phyloP scores from a whole-genome alignment of 64 coral and sea anemone genomes.

The Montipora foliosa region DNA sequence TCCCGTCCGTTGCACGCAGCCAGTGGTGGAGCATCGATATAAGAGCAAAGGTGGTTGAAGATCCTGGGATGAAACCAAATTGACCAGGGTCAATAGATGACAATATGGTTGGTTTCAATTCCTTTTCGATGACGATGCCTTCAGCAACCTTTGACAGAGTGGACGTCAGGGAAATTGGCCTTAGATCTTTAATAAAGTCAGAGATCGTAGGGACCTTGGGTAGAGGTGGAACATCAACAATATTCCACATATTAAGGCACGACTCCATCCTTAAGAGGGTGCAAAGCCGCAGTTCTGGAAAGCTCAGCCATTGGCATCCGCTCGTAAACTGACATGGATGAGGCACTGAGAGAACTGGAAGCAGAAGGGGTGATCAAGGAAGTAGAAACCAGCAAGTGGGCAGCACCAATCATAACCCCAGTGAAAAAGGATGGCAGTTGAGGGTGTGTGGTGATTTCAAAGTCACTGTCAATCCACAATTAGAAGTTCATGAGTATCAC shows the following conservation, averaged over 20 bases:
- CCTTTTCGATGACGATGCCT: no score
- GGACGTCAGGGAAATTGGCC: no score
- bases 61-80: no score
- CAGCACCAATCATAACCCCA: background rate
- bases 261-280: background rate
- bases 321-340: constrained; percentile 19
- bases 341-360: background rate
- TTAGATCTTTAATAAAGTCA: no score
- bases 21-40: no score
- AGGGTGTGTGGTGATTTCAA: constrained; percentile 47
- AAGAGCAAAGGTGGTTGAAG: no score
- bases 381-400: background rate
- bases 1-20: no score
- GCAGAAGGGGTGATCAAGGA: background rate
- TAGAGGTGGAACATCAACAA: no score
- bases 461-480: constrained; percentile 27
- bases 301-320: background rate
- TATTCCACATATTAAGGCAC: constrained; percentile 15
- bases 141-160: no score
- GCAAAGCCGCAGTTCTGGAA: constrained; percentile 3
- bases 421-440: constrained; percentile 17
- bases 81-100: no score
- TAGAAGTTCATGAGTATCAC: constrained; percentile 24
- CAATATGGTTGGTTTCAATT: no score
- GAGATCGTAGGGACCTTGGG: no score